Percentiles rank a stretch among this genome's conserved stretches.
Evolutionary conservation across 2,113 vertebrate genomes (phyloP).

Genomic region (Scartelaos histophorus): DNA sequence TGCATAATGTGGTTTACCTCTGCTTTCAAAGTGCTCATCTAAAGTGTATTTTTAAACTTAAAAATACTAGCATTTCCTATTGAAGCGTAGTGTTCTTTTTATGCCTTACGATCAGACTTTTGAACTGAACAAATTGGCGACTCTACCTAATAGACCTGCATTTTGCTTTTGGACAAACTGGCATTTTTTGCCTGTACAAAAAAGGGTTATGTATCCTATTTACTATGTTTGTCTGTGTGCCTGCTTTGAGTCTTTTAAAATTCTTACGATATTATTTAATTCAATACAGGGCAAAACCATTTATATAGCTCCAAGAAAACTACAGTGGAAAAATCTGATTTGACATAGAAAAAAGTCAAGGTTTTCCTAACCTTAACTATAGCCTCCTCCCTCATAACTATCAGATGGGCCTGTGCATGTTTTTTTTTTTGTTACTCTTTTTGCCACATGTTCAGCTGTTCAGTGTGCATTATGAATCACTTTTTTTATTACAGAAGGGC

Average conservation of each 20-base stretch:
- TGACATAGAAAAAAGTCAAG: too few species aligned
- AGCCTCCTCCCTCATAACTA: neutral
- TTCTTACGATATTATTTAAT: neutral
- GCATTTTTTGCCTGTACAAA: too few species aligned
- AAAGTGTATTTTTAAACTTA: neutral
- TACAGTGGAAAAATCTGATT: neutral
- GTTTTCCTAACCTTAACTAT: neutral
- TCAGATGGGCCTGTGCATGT: neutral
- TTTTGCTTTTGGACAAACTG: neutral
- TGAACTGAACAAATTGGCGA: neutral
- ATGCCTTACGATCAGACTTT: neutral
- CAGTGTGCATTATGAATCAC: neutral
- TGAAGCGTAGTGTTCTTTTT: neutral
- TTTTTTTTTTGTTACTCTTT: too few species aligned
- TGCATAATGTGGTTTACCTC: too few species aligned
- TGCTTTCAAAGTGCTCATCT: too few species aligned
- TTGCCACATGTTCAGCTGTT: neutral
- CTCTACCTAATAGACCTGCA: neutral
- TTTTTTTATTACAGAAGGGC: neutral
- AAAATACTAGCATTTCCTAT: neutral
- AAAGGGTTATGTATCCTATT: too few species aligned
- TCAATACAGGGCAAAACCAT: neutral
- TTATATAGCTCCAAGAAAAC: neutral
- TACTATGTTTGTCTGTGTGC: too few species aligned
- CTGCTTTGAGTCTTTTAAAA: too few species aligned